Evolutionary conservation across 2,797 vertebrate species (phyloP).

Genomic region (Brachyalestes nurse): DNA sequence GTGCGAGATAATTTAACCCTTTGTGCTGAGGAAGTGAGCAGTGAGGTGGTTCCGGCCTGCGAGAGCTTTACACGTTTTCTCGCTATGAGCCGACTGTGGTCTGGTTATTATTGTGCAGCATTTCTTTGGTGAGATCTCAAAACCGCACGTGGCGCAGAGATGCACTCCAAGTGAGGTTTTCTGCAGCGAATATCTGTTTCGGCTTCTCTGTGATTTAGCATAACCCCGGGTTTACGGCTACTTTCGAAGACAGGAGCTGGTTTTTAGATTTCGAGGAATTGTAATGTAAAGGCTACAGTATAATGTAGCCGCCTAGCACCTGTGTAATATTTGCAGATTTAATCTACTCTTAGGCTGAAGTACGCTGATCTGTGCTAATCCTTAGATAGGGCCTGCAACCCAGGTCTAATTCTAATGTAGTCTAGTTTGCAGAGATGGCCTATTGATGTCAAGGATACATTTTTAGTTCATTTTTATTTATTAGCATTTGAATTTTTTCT

Average conservation of each 20-base stretch:
- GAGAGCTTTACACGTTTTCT: slow-evolving; percentile 55
- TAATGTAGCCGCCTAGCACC: background rate
- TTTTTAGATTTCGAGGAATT: background rate
- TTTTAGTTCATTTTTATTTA: no score
- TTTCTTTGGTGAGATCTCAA: slow-evolving; percentile 40
- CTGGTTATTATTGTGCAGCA: slow-evolving; percentile 53
- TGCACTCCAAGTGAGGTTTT: background rate
- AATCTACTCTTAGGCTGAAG: background rate
- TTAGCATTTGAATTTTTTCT: no score
- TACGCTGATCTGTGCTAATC: background rate
- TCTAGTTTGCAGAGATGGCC: no score
- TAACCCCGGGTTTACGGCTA: background rate
- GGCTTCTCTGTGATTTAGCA: background rate
- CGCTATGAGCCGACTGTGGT: slow-evolving; percentile 73
- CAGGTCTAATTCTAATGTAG: background rate
- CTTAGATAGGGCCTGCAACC: background rate
- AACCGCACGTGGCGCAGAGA: slow-evolving; percentile 33
- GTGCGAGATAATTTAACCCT: slow-evolving; percentile 54
- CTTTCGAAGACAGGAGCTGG: background rate
- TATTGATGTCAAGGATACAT: no score
- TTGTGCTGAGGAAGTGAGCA: slow-evolving; percentile 64
- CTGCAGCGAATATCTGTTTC: background rate
- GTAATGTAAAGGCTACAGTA: no score
- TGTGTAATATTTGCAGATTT: background rate
- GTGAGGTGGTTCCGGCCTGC: slow-evolving; percentile 51